A percentile compares a stretch with the other conserved stretches of the same genome.
Conservation (phyloP, 2,797 vertebrate species). For the Phataginus tricuspis region DNA sequence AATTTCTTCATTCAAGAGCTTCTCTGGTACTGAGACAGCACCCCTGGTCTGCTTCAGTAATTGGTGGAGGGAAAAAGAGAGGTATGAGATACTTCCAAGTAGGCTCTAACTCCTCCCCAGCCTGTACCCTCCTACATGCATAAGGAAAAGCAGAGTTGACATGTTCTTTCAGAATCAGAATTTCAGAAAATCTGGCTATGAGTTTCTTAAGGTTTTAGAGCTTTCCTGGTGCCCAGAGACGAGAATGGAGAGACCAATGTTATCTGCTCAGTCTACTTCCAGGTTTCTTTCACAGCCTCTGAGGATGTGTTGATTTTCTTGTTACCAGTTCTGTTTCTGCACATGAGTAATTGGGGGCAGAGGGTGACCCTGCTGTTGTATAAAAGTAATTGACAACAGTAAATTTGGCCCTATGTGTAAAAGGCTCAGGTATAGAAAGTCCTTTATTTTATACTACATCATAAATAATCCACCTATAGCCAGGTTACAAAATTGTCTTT, state of each 20-base stretch:
- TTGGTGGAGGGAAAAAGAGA: neutral
- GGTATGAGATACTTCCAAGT: neutral
- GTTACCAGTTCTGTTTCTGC: slow-evolving; percentile 41
- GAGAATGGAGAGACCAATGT: neutral
- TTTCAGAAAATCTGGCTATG: neutral
- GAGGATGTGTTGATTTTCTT: slow-evolving; percentile 61
- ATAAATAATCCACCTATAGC: slow-evolving; percentile 67
- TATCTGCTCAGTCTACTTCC: neutral
- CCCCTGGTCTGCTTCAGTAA: neutral
- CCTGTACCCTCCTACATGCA: neutral
- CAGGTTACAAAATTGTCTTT: slow-evolving; percentile 73
- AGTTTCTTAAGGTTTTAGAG: neutral
- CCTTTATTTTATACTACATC: slow-evolving; percentile 61
- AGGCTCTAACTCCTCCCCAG: neutral
- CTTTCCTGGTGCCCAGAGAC: neutral
- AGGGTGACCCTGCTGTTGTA: slow-evolving; percentile 59
- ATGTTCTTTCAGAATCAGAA: neutral
- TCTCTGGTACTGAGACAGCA: neutral
- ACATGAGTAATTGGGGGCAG: slow-evolving; percentile 65
- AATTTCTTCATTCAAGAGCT: neutral
- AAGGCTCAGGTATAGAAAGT: slow-evolving; percentile 52
- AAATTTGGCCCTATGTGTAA: slow-evolving; percentile 67
- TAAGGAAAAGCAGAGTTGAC: neutral
- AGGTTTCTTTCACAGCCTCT: slow-evolving; percentile 16
- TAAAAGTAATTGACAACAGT: slow-evolving; percentile 67